Conservation (phyloP, 2,113 vertebrate genomes). For the Anarhynchus alexandrinus region DNA sequence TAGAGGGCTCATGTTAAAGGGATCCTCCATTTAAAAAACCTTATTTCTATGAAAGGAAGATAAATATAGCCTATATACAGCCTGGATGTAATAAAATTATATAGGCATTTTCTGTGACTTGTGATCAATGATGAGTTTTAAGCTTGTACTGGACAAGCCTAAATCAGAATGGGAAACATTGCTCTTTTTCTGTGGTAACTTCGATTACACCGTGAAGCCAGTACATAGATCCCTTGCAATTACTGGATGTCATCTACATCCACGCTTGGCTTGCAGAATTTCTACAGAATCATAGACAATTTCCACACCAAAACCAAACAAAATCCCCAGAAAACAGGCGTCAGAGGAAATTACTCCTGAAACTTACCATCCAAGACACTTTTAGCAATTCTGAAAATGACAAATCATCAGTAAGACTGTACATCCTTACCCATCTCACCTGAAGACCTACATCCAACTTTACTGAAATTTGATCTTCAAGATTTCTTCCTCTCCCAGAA, state of each 20-base stretch:
- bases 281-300: background rate
- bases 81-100: background rate
- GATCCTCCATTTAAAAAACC: background rate
- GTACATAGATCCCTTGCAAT: background rate
- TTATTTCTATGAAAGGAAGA: background rate
- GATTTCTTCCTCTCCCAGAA: background rate
- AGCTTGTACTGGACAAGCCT: background rate
- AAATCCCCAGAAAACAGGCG: background rate
- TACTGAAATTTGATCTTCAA: background rate
- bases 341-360: background rate
- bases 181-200: background rate
- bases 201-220: background rate
- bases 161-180: background rate
- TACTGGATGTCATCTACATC: background rate
- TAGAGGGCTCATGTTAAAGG: background rate
- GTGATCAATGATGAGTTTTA: background rate
- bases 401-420: background rate
- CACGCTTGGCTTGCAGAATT: background rate
- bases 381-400: background rate
- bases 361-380: background rate
- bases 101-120: background rate
- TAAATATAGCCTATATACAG: background rate
- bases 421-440: background rate
- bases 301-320: background rate
- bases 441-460: background rate